Percentiles rank a stretch among this genome's conserved stretches.
phyloP scores from a whole-genome alignment of 2,888 invertebrate species.

The Crepidodera aurea region DNA sequence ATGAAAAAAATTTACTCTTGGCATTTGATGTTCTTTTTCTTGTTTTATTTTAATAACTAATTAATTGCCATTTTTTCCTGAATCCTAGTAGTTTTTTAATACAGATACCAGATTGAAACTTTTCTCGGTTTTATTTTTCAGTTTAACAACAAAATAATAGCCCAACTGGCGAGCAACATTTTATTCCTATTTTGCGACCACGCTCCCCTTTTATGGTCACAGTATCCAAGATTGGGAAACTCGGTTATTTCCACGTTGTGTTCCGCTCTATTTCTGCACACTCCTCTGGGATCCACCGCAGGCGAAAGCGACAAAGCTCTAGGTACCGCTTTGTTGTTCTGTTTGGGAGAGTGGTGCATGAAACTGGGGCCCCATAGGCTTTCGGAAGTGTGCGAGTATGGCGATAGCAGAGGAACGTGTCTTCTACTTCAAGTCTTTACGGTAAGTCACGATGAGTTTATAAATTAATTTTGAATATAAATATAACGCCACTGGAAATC shows the following conservation, averaged over 20 bases:
- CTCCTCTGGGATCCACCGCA: constrained; percentile 61
- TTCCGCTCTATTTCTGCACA: constrained; percentile 61
- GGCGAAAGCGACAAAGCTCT: constrained; percentile 75
- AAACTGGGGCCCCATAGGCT: constrained; percentile 75
- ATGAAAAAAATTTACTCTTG: too few species aligned
- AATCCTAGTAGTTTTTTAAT: too few species aligned
- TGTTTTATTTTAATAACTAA: too few species aligned
- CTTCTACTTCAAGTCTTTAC: constrained; percentile 75
- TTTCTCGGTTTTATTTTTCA: too few species aligned
- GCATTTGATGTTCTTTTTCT: too few species aligned
- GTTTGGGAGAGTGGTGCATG: constrained; percentile 95
- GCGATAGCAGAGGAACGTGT: constrained; percentile 61
- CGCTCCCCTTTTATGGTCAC: constrained; percentile 73
- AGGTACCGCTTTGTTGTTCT: constrained; percentile 83
- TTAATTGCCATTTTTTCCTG: too few species aligned
- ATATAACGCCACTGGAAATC: too few species aligned
- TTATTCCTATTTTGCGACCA: constrained; percentile 82
- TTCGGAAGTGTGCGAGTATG: constrained; percentile 64
- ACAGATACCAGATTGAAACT: too few species aligned
- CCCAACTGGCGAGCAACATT: constrained; percentile 85
- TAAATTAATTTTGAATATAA: too few species aligned
- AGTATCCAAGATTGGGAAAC: constrained; percentile 73
- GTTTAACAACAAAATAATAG: constrained; percentile 83
- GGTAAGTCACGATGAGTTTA: constrained; percentile 60
- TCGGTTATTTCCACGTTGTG: constrained; percentile 67